Evolutionary conservation across 2,797 vertebrate species (phyloP), one percentile per base, ranked within the genome.

Genomic region (Etheostoma nigrum): DNA sequence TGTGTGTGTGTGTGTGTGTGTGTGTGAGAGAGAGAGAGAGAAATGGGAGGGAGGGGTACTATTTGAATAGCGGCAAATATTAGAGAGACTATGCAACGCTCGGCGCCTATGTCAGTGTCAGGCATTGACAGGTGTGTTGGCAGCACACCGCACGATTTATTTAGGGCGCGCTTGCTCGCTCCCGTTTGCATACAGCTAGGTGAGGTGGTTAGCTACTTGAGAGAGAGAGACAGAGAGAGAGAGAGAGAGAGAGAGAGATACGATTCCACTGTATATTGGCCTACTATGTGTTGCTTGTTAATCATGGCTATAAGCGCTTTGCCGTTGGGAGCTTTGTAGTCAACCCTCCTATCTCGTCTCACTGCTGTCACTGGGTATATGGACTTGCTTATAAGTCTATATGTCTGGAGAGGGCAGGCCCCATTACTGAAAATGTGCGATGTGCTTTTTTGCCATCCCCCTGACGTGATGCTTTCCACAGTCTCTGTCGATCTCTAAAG

Each of bases 91-190:
- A 62, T 82, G 80, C 80, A 82, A 16, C 69, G 84, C 67, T 82
- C 15, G 83, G 72, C 72, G 85, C 72, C 75, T 42, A 36, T 84
- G 83, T 86, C 78, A 60, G 64, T 63, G 82, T 85, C 71, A 72
- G 84, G 84, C 81, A 73, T 85, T 92, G 91, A 91, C 93, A 94
- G 91, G 94, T 93, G 92, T 90, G 91, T 89, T 88, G 88, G 81
- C 74, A 83, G 79, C 80, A 52, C 65, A 81, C 80, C 48, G 54
- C 72, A 75, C 81, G 69, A 84, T 93, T 90, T 87, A 91, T 93
- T 86, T 79, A 77, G 89, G 87, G 83, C 85, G 88, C 87, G 86
- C 87, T 69, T 65, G 78, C 81, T 86, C 86, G 87, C 77, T 87
- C 85, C 85, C 81, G 82, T 81, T 86, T 75, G 77, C 85, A 86